A percentile compares a stretch with the other conserved stretches of the same genome.
phyloP scores from a whole-genome alignment of 2,888 invertebrate species.

The Lottia gigantea region DNA sequence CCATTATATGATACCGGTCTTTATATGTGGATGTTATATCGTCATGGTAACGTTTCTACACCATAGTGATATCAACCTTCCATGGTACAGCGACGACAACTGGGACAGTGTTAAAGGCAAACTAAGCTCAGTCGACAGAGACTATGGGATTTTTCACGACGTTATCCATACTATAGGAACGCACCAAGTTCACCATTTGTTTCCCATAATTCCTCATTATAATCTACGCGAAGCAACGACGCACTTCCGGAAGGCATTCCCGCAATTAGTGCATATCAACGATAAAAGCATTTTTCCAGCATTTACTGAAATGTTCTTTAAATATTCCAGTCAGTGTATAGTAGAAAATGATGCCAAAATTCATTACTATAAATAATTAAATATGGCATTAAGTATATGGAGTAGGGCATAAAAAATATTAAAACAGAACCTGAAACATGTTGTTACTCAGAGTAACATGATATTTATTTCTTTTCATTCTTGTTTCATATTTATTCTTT shows the following conservation, averaged over 20 bases:
- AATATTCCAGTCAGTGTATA: slow-evolving; percentile 43
- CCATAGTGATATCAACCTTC: slow-evolving; percentile 61
- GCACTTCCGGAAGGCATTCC: slow-evolving; percentile 56
- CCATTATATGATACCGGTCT: slow-evolving; percentile 54
- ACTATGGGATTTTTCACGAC: slow-evolving; percentile 62
- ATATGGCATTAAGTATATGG: neutral
- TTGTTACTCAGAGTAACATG: too few relatives aligned
- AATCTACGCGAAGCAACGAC: slow-evolving; percentile 60
- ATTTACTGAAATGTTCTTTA: slow-evolving; percentile 56
- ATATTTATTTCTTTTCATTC: too few relatives aligned
- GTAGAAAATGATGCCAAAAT: slow-evolving; percentile 37
- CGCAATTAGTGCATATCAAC: slow-evolving; percentile 51
- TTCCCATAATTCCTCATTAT: slow-evolving; percentile 63
- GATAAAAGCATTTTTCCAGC: slow-evolving; percentile 57
- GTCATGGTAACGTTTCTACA: slow-evolving; percentile 65
- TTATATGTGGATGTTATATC: slow-evolving; percentile 59
- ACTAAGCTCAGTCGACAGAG: slow-evolving; percentile 62
- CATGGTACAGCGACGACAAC: slow-evolving; percentile 58
- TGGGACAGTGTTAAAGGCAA: slow-evolving; percentile 66
- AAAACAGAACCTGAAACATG: too few relatives aligned
- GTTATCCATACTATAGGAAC: slow-evolving; percentile 63
- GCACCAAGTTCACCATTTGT: slow-evolving; percentile 65
- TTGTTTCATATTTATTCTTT: too few relatives aligned
- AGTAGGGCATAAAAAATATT: neutral
- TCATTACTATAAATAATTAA: slow-evolving; percentile 43